Evolutionary conservation across 64 coral and sea anemone genomes (phyloP), one percentile per base, ranked within the genome.

Genomic region (Exaiptasia diaphana): DNA sequence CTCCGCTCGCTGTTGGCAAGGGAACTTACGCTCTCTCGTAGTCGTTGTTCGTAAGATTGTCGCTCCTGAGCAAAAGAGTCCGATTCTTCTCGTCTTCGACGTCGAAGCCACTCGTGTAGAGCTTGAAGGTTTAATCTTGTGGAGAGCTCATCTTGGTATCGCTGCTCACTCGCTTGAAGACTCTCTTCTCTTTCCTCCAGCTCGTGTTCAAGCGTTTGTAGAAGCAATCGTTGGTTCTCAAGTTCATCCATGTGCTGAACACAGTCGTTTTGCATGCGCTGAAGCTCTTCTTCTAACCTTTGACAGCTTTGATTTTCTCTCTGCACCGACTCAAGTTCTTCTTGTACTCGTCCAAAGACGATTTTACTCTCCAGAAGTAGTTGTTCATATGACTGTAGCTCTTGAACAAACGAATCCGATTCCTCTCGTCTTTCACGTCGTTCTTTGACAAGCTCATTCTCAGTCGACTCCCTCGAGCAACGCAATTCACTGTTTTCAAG

Each of bases 161-260:
- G 71, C 3, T 49, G 63, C 30, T 67, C 31, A 30, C 85, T 85
- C 39, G 77, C 91, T 43, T 75, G 62, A 43, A 94, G 49, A 28
- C 72, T 82, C 5, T 87, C 79, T 35, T 93, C 71, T 33, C 73
- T 93, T 4, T 72, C 57, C 31, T 68, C 33, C 30, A 78, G 32
- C 26, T 70, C 72, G 31, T 80, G 34, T 46, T 83, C 71, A 28
- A 53, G 86, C 24, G 86, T 83, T 56, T 93, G 85, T 33, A 78
- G 86, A 14, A 68, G 88, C 23, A 93, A 29, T n/a, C 78, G 78
- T 58, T 93, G 82, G 41, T 88, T 93, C 63, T 93, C 85, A 10
- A 93, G 79, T 5, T 82, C 74, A 78, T 88, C 86, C 52, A 87
- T 79, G 38, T 88, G 80, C 22, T 88, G 71, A 3, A 68, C 41